These are phyloP conservation scores for Penaeus chinensis DNA, from an alignment of 1,140 invertebrate species.

Conservation along the genomic window DNA sequence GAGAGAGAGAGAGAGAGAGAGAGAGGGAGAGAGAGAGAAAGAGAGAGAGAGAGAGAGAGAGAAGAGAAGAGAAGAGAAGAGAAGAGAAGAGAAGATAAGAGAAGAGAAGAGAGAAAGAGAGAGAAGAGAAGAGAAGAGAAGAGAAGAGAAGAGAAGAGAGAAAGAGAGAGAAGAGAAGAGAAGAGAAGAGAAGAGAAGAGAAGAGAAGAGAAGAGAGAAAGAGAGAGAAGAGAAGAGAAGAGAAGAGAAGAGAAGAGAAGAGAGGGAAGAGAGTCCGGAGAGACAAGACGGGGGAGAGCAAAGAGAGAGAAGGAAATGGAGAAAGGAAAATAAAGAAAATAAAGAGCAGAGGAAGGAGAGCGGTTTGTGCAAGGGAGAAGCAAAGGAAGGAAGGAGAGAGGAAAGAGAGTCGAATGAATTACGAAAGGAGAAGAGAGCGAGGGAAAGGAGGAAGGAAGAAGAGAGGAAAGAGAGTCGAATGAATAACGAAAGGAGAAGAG, in stretches of 20 bases:
- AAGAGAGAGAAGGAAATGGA: too few species aligned
- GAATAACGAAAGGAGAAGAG: not conserved
- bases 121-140: not conserved
- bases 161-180: not conserved
- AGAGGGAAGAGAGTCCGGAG: not conserved
- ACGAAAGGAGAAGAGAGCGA: not conserved
- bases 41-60: not conserved
- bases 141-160: not conserved
- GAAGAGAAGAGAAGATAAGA: constrained; percentile 19
- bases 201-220: not conserved
- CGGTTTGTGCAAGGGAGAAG: not conserved
- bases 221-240: not conserved
- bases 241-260: not conserved
- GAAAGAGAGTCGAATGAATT: not conserved
- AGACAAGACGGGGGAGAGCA: not conserved
- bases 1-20: not conserved
- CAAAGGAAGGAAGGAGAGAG: not conserved
- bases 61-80: not conserved
- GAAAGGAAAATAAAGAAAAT: not conserved
- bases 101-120: constrained; percentile 7
- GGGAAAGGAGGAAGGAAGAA: not conserved
- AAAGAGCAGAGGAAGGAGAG: not conserved
- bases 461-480: not conserved
- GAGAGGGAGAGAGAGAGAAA: not conserved
- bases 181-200: not conserved